phyloP scores from a whole-genome alignment of 2,113 vertebrate species.

The Butorides virescens region DNA sequence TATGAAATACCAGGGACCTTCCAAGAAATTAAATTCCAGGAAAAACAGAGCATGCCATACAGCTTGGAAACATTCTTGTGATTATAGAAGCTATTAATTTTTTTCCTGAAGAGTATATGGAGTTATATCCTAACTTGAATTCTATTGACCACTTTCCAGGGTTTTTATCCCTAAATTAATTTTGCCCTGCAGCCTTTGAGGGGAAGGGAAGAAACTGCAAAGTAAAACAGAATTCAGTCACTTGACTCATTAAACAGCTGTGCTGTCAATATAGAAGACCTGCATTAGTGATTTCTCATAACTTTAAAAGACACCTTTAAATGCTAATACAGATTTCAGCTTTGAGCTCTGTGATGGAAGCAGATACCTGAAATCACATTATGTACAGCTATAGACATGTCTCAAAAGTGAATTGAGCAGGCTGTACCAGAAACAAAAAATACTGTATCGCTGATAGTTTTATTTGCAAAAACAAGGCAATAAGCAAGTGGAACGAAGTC shows the following conservation, averaged over 20 bases:
- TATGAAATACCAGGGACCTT: neutral
- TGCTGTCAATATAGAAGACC: neutral
- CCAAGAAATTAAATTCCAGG: neutral
- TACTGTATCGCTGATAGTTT: neutral
- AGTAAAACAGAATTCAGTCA: neutral
- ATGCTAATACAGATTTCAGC: neutral
- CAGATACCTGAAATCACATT: neutral
- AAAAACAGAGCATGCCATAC: neutral
- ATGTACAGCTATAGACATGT: neutral
- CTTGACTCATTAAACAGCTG: neutral
- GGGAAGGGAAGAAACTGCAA: neutral
- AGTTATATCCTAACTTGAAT: neutral
- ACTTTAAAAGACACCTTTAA: neutral
- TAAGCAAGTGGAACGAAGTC: neutral
- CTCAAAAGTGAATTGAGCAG: neutral
- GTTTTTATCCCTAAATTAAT: neutral
- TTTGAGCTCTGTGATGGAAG: neutral
- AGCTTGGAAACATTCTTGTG: neutral
- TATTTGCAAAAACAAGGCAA: neutral
- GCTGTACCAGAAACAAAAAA: neutral
- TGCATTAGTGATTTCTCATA: neutral
- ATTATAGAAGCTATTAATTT: neutral
- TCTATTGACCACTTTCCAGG: neutral
- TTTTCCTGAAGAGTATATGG: neutral
- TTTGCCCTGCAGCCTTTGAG: neutral